Percentiles rank a stretch among this genome's conserved stretches.
Evolutionary conservation across 2,113 vertebrate genomes (phyloP).

Genomic region (Macrotus californicus): DNA sequence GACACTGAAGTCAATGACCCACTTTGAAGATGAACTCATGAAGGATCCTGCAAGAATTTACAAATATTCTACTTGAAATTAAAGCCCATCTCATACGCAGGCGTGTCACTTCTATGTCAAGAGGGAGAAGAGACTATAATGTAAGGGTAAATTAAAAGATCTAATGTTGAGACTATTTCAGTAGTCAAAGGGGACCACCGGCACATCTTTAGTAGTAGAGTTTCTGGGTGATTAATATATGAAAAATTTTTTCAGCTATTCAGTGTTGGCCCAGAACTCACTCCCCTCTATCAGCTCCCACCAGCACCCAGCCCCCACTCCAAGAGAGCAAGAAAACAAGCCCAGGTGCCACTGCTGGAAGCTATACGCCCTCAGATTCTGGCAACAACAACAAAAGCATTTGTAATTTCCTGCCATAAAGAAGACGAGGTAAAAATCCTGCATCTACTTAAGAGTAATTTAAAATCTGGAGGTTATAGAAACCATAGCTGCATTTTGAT

Average conservation of each 20-base stretch:
- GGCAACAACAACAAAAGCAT: neutral
- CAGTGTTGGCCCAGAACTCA: neutral
- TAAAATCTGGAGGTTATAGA: conserved; percentile 3
- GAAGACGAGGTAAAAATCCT: neutral
- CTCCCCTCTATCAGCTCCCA: neutral
- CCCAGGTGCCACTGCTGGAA: conserved; percentile 11
- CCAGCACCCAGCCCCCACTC: neutral
- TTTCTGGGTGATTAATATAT: conserved; percentile 29
- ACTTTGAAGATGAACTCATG: neutral
- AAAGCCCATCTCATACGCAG: neutral
- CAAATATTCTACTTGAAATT: neutral
- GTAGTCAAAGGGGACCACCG: neutral
- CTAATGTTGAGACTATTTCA: neutral
- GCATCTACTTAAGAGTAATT: neutral
- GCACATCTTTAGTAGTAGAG: neutral
- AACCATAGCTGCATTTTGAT: neutral
- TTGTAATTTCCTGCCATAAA: conserved; percentile 49
- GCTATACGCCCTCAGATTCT: conserved; percentile 34
- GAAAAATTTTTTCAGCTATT: neutral
- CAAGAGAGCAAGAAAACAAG: conserved; percentile 42
- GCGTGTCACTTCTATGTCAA: neutral
- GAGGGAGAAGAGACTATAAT: neutral
- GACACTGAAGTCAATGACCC: conserved; percentile 25
- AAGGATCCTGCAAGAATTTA: neutral
- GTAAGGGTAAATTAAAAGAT: neutral